Evolutionary conservation across 2,797 vertebrate species (phyloP).

Genomic region (Lacerta viridis): DNA sequence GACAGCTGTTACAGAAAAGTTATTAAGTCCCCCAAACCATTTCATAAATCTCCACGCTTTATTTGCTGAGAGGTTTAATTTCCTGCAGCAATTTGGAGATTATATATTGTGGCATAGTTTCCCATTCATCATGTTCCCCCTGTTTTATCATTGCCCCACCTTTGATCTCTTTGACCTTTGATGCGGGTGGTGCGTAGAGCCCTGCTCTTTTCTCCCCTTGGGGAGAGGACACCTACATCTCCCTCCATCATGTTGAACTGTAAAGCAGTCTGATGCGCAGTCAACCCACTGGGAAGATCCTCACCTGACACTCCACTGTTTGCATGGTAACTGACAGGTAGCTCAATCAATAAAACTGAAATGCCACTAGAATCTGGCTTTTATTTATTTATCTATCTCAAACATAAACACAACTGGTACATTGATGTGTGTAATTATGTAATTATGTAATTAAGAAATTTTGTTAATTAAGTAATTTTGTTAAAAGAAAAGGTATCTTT

Average conservation of each 20-base stretch:
- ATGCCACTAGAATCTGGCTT: too few relatives aligned
- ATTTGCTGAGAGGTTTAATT: not conserved
- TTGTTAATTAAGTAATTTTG: too few relatives aligned
- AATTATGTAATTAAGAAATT: not conserved
- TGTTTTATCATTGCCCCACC: not conserved
- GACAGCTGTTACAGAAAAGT: not conserved
- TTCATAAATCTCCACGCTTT: not conserved
- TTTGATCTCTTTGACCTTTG: too few relatives aligned
- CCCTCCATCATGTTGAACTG: not conserved
- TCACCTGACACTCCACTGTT: not conserved
- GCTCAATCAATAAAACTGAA: too few relatives aligned
- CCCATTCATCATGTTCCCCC: not conserved
- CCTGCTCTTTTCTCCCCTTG: too few relatives aligned
- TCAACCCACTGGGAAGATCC: not conserved
- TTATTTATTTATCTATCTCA: not conserved
- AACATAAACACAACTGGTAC: not conserved
- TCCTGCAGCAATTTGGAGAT: not conserved
- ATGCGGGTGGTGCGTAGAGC: too few relatives aligned
- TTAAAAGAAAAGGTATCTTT: not conserved
- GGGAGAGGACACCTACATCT: not conserved
- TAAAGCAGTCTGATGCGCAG: not conserved
- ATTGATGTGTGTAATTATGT: not conserved
- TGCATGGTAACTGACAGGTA: not conserved
- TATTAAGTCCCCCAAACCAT: not conserved
- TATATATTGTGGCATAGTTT: not conserved